Evolutionary conservation across 2,888 invertebrate species (phyloP), one percentile per base, ranked within the genome.

Genomic region (Harpagoxenus sublaevis): DNA sequence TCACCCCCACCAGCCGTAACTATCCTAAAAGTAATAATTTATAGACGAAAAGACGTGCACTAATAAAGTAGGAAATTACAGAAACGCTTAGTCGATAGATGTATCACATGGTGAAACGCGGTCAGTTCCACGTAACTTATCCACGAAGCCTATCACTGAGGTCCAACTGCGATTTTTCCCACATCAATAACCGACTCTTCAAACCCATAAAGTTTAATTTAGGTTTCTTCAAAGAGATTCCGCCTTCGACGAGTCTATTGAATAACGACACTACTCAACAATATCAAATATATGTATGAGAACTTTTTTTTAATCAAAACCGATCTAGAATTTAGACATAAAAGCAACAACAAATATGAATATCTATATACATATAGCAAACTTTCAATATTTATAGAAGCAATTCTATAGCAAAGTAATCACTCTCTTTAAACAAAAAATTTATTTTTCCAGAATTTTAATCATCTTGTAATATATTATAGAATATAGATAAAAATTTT

Each of bases 131-230:
- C 42, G n/a, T 71, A 75, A 75, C 48, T 35, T 51, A 51, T 6
- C 12, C 12, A 45, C 31, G 42, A 70, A 42, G 9, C 15, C n/a
- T 55, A 78, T 71, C 74, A 55, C 8, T 31, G 78, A 35, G 10
- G 53, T 12, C 12, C 39, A 79, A 87, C 88, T 73, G 70, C 83
- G 78, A 89, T 89, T 83, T 82, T 88, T 89, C 87, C 87, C 87
- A 87, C 88, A 88, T 84, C 87, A 87, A 88, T 86, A 86, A 87
- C 63, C 75, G 71, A 74, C 84, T 39, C 48, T 60, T 78, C 84
- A 31, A 75, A 75, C 57, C 84, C 81, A 88, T 88, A 86, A 88
- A 86, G 84, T 86, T 86, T 88, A 86, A 89, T 88, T 84, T 88
- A 83, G 84, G 62, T 88, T 87, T 85, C 55, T 74, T 66, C 82